phyloP scores from a whole-genome alignment of 2,797 vertebrate genomes.

The Apogon hyalosoma region DNA sequence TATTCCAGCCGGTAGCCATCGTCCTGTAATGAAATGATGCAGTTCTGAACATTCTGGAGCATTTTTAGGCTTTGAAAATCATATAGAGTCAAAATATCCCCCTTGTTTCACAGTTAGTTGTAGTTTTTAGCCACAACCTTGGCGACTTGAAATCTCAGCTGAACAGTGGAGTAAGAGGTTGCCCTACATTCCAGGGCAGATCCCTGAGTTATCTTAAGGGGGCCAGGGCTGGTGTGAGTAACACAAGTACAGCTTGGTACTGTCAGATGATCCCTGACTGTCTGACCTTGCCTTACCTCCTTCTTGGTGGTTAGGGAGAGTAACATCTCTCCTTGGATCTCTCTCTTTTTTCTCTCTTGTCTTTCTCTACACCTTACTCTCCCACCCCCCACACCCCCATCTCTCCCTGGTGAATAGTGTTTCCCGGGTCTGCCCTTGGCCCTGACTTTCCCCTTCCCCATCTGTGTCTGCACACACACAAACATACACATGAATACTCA shows the following conservation, averaged over 20 bases:
- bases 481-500: slow-evolving; percentile 23
- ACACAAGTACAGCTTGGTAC: slow-evolving; percentile 54
- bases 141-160: slow-evolving; percentile 27
- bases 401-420: slow-evolving; percentile 80
- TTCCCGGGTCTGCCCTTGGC: slow-evolving; percentile 80
- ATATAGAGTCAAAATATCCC: slow-evolving; percentile 3
- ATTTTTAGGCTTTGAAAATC: neutral
- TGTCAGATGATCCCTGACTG: slow-evolving; percentile 75
- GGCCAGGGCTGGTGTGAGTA: slow-evolving; percentile 44
- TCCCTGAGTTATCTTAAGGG: slow-evolving; percentile 43
- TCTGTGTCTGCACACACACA: slow-evolving; percentile 49
- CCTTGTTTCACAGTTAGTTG: slow-evolving; percentile 26
- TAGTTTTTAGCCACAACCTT: slow-evolving; percentile 27
- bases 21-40: neutral
- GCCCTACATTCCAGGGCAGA: slow-evolving; percentile 39
- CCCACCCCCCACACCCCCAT: slow-evolving; percentile 51
- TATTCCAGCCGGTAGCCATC: neutral
- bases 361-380: slow-evolving; percentile 69
- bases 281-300: slow-evolving; percentile 79
- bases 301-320: slow-evolving; percentile 79
- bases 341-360: slow-evolving; percentile 75
- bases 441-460: slow-evolving; percentile 73
- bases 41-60: neutral
- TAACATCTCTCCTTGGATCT: slow-evolving; percentile 82
- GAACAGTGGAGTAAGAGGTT: slow-evolving; percentile 32